These are phyloP conservation scores for Python bivittatus DNA, from an alignment of 2,113 vertebrate genomes.

Conservation along the genomic window DNA sequence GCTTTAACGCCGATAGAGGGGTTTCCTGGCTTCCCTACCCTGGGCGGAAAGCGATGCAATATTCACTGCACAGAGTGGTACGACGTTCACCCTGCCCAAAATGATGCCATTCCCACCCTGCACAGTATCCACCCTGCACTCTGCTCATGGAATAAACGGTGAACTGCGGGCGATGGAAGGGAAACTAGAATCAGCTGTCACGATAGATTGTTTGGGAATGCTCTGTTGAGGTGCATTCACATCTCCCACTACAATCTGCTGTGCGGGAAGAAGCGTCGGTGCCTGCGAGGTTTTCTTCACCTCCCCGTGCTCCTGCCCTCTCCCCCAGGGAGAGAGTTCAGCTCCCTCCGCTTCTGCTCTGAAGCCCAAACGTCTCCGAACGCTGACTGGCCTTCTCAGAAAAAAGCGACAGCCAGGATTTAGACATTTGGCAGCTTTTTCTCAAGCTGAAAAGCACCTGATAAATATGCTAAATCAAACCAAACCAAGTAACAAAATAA, in stretches of 20 bases:
- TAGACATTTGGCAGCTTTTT: neutral
- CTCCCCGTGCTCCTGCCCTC: neutral
- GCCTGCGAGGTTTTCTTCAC: neutral
- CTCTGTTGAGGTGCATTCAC: fast-evolving
- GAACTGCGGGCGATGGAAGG: neutral
- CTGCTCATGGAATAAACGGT: neutral
- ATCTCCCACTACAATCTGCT: neutral
- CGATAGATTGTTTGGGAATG: neutral
- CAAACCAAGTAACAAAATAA: neutral
- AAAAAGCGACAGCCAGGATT: no score
- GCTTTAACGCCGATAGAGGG: neutral
- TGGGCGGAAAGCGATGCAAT: neutral
- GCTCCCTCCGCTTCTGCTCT: neutral
- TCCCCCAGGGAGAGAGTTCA: neutral
- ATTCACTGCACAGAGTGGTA: neutral
- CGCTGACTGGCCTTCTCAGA: neutral
- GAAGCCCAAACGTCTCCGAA: neutral
- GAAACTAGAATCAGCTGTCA: neutral
- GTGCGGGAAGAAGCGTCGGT: no score
- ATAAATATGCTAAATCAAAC: neutral
- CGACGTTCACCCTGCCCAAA: neutral
- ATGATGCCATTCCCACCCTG: neutral
- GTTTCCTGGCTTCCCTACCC: neutral
- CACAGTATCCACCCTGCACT: neutral
- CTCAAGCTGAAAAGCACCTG: neutral